Evolutionary conservation across 2,888 invertebrate species (phyloP).

Genomic region (Dasypogon diadema): DNA sequence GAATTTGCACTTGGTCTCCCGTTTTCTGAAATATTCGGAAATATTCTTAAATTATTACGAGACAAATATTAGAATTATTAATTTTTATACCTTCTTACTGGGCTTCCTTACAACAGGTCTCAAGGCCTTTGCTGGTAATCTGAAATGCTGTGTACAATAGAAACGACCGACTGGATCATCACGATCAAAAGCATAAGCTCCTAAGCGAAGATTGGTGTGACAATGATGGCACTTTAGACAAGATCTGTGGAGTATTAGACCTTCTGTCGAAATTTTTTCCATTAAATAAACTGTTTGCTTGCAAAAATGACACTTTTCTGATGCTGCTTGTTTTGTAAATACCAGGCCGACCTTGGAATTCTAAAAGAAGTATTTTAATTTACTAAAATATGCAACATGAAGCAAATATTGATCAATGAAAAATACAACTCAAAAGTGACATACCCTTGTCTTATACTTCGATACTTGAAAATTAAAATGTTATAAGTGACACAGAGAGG

Average conservation of each 20-base stretch:
- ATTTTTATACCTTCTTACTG: conserved; percentile 57
- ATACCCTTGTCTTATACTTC: too few relatives aligned
- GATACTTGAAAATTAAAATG: too few relatives aligned
- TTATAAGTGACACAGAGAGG: too few relatives aligned
- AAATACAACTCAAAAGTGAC: too few relatives aligned
- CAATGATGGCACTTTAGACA: conserved; percentile 97
- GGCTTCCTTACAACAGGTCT: conserved; percentile 62
- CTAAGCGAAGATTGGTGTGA: conserved; percentile 83
- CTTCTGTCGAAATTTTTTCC: conserved; percentile 90
- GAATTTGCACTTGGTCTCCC: neutral
- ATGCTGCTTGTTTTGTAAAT: conserved; percentile 76
- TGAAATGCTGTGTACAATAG: conserved; percentile 82
- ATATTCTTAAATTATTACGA: neutral
- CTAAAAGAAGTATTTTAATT: conserved; percentile 62
- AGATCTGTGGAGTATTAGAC: conserved; percentile 89
- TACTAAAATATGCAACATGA: too few relatives aligned
- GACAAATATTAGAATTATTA: neutral
- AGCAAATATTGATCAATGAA: too few relatives aligned
- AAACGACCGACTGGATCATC: conserved; percentile 77
- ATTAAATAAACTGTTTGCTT: conserved; percentile 92
- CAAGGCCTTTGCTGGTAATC: conserved; percentile 72
- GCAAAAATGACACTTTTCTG: conserved; percentile 89
- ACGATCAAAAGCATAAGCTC: conserved; percentile 79
- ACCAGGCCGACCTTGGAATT: conserved; percentile 73
- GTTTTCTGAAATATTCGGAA: conserved; percentile 2